phyloP scores from a whole-genome alignment of 2,888 invertebrate genomes.

The Teinopalpus imperialis region DNA sequence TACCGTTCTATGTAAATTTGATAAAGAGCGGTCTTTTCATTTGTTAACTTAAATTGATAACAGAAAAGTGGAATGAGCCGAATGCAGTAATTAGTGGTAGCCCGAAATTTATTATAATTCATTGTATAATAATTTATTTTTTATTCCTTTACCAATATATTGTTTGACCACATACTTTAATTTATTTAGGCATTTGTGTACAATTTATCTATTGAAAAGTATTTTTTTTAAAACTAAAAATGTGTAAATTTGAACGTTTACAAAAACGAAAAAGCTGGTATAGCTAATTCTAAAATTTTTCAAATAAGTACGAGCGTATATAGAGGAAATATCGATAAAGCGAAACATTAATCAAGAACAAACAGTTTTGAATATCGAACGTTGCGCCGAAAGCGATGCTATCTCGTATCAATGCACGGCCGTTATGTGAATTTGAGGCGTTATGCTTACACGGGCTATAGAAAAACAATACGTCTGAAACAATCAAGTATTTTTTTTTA shows the following conservation, averaged over 20 bases:
- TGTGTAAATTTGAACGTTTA: too few relatives aligned
- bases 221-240: too few relatives aligned
- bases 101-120: too few relatives aligned
- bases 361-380: conserved; percentile 71
- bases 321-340: conserved; percentile 46
- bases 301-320: conserved; percentile 36
- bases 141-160: too few relatives aligned
- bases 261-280: not conserved
- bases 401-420: conserved; percentile 58
- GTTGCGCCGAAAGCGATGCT: conserved; percentile 56
- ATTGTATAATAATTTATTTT: too few relatives aligned
- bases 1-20: conserved; percentile 4
- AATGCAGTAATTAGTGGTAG: too few relatives aligned
- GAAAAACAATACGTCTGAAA: conserved; percentile 29
- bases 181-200: not conserved
- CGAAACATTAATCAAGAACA: conserved; percentile 68
- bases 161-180: not conserved
- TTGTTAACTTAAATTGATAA: too few relatives aligned
- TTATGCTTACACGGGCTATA: conserved; percentile 29
- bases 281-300: conserved; percentile 31
- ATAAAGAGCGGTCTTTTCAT: too few relatives aligned
- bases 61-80: too few relatives aligned
- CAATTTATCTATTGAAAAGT: too few relatives aligned
- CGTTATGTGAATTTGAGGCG: conserved; percentile 51
- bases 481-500: conserved; percentile 15